These are phyloP conservation scores for Acanthosepion lycidas DNA, from an alignment of 2,888 invertebrate genomes.

Conservation along the genomic window DNA sequence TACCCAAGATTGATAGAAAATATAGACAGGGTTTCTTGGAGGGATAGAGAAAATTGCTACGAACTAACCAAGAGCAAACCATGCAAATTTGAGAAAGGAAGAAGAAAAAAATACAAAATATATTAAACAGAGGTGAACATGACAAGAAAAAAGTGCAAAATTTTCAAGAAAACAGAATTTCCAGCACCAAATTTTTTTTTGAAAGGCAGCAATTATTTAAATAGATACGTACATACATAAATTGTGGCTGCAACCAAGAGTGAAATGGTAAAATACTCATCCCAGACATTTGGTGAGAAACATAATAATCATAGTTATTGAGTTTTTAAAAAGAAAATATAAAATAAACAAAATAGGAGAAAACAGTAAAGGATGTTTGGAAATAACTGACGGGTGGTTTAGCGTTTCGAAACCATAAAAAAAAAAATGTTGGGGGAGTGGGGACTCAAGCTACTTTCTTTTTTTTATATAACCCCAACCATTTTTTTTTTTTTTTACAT, in stretches of 20 bases:
- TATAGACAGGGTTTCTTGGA: conserved; percentile 4
- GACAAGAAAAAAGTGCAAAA: background rate
- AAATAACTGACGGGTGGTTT: background rate
- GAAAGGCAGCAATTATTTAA: conserved; percentile 24
- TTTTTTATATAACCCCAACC: background rate
- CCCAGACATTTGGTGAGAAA: background rate
- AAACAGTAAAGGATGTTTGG: background rate
- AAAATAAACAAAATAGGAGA: no score
- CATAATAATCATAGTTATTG: background rate
- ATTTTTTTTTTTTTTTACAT: background rate
- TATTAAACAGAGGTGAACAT: background rate
- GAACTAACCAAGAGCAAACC: background rate
- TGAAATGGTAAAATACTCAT: conserved; percentile 38
- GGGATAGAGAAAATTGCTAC: background rate
- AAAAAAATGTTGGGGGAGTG: background rate
- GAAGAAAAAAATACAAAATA: background rate
- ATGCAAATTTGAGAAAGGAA: background rate
- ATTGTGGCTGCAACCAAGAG: conserved; percentile 46
- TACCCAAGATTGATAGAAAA: background rate
- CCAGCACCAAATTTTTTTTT: conserved; percentile 35
- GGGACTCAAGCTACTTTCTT: background rate
- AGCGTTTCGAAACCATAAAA: background rate
- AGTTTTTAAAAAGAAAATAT: background rate
- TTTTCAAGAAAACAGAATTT: background rate
- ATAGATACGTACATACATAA: conserved; percentile 46